phyloP scores from a whole-genome alignment of 2,888 invertebrate species.

The Tuta absoluta region DNA sequence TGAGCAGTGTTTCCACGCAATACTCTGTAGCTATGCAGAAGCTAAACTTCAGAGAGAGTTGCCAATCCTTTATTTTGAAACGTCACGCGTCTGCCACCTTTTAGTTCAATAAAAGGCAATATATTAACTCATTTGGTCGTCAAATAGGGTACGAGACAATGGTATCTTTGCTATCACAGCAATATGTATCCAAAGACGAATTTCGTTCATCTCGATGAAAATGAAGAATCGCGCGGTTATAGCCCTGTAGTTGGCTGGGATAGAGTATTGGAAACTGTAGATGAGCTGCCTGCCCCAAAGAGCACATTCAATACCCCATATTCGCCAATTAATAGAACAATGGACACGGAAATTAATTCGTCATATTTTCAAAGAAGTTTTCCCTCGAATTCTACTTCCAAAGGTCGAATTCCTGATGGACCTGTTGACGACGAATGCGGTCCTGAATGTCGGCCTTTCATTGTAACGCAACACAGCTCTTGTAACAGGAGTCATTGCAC shows the following conservation, averaged over 20 bases:
- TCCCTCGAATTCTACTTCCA: constrained; percentile 30
- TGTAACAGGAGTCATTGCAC: not conserved
- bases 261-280: constrained; percentile 27
- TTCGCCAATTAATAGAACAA: constrained; percentile 31
- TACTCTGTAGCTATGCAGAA: constrained; percentile 63
- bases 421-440: not conserved
- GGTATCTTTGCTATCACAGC: constrained; percentile 75
- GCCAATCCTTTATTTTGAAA: constrained; percentile 48
- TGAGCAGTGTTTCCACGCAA: constrained; percentile 53
- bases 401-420: not conserved
- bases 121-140: constrained; percentile 52
- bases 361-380: constrained; percentile 11
- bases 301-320: constrained; percentile 46
- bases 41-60: constrained; percentile 65
- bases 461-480: not conserved
- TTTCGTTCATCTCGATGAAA: constrained; percentile 67
- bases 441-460: not conserved
- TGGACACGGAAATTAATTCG: not conserved
- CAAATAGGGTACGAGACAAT: constrained; percentile 66
- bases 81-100: constrained; percentile 49
- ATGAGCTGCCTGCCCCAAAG: constrained; percentile 51
- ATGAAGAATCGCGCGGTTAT: constrained; percentile 28
- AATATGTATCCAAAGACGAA: constrained; percentile 64
- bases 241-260: not conserved
- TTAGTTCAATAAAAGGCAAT: constrained; percentile 43